Conservation (phyloP, 1,140 invertebrate genomes). For the Micrasema minimum region DNA sequence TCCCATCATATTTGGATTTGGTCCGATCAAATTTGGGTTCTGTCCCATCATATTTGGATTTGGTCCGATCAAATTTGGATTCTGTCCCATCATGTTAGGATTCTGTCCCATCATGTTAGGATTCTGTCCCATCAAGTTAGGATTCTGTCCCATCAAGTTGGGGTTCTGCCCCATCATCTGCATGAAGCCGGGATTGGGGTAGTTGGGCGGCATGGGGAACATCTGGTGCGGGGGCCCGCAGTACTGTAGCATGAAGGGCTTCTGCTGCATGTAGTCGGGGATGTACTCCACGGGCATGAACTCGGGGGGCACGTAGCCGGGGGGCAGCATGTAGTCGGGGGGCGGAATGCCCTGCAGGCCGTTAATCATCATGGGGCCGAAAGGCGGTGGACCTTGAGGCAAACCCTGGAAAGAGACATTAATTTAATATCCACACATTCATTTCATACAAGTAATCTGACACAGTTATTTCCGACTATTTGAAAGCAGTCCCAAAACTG, state of each 20-base stretch:
- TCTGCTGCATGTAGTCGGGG: constrained; percentile 36
- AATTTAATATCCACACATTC: too few relatives aligned
- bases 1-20: too few relatives aligned
- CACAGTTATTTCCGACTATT: neutral
- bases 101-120: constrained; percentile 37
- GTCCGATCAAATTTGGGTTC: too few relatives aligned
- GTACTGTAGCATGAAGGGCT: constrained; percentile 42
- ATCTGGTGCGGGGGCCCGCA: constrained; percentile 39
- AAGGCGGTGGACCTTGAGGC: constrained; percentile 25
- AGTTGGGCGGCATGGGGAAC: constrained; percentile 38
- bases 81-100: constrained; percentile 20
- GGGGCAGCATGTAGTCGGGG: constrained; percentile 38
- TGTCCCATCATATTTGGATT: too few relatives aligned
- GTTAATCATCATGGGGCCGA: constrained; percentile 36
- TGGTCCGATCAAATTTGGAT: too few relatives aligned
- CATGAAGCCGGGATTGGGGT: constrained; percentile 34
- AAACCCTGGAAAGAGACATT: constrained; percentile 21
- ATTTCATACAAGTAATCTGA: neutral
- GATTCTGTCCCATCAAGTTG: constrained; percentile 38
- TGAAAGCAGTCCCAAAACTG: neutral
- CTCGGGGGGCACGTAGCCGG: constrained; percentile 34
- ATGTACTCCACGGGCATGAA: constrained; percentile 42
- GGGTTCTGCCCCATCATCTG: constrained; percentile 30
- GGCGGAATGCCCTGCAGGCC: constrained; percentile 25
- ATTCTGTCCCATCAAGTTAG: constrained; percentile 38